Conservation (phyloP, 2,888 invertebrate species). For the Polylopha cassiicola region DNA sequence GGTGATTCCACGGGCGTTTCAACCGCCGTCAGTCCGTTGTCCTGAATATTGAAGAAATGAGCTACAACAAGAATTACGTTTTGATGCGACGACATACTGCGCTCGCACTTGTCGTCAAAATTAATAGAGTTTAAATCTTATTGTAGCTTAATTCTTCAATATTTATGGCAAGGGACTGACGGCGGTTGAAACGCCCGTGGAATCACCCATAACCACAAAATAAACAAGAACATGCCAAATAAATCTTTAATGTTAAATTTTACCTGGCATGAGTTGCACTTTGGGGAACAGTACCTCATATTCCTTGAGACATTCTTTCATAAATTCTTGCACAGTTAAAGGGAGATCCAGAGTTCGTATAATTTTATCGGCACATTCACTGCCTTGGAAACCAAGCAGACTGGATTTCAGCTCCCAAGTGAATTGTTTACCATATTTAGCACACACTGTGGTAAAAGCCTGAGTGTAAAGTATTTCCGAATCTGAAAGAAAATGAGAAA, state of each 20-base stretch:
- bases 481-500: slow-evolving; percentile 74
- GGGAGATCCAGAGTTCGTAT: slow-evolving; percentile 79
- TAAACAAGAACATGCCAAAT: slow-evolving; percentile 8
- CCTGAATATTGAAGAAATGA: no score
- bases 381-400: slow-evolving; percentile 82
- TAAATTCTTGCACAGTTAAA: slow-evolving; percentile 80
- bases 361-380: slow-evolving; percentile 79
- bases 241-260: slow-evolving; percentile 14
- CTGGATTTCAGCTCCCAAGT: slow-evolving; percentile 87
- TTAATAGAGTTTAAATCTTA: no score
- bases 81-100: no score
- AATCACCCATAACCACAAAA: background rate
- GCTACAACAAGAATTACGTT: no score
- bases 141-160: no score
- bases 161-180: no score
- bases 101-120: no score
- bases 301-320: slow-evolving; percentile 69
- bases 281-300: slow-evolving; percentile 77
- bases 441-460: slow-evolving; percentile 81
- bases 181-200: no score
- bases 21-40: no score
- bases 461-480: slow-evolving; percentile 86
- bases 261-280: slow-evolving; percentile 85
- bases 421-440: slow-evolving; percentile 83
- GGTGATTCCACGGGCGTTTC: no score